Base-by-base conservation (phyloP, 1,140 invertebrate species). In the Varroa destructor region DNA sequence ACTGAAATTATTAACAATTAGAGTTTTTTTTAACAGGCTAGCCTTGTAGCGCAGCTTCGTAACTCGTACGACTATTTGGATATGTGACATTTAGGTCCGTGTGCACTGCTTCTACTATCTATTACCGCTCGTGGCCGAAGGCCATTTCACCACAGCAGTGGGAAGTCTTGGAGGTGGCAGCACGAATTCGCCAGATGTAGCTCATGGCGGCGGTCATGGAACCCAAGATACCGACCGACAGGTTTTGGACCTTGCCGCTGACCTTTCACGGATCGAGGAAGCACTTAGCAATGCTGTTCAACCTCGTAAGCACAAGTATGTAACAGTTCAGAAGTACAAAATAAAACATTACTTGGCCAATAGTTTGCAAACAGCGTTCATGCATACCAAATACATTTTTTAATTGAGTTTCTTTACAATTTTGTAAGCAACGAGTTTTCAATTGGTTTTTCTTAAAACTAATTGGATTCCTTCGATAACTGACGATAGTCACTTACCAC, bases 51-150 rank as follows among this genome's bases (percentile, higher is more conserved):
- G 25, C 25, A 25, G 25, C 8, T 51, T 51, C 8, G 3, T 51
- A 3, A 51, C 46, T 8, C 46, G 8, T 51, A 51, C 46, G 46
- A 51, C 46, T 3, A 51, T 70, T 51, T 58, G 4, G 6, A 12
- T 12, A 10, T 10, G 72, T 56, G 72, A 71, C 54, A 71, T 74
- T n/a, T 74, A 86, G 84, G 82, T 91, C 58, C 84, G 93, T 73
- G 91, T 96, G 46, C 91, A 95, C 77, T 96, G 92, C 79, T 96
- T 96, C 80, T 90, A 91, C 79, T 93, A 93, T 81, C 81, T 97
- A 56, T 78, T 88, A 61, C 86, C 55, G 8, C 71, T 87, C 1
- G 81, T 87, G 57, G 83, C 84, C n/a, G 84, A 71, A 54, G 55
- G 71, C 40, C 46, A 71, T 25, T 55, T 55, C n/a, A 37, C 43